Base-by-base conservation (phyloP, 2,113 vertebrate species). In the Hippocampus zosterae region DNA sequence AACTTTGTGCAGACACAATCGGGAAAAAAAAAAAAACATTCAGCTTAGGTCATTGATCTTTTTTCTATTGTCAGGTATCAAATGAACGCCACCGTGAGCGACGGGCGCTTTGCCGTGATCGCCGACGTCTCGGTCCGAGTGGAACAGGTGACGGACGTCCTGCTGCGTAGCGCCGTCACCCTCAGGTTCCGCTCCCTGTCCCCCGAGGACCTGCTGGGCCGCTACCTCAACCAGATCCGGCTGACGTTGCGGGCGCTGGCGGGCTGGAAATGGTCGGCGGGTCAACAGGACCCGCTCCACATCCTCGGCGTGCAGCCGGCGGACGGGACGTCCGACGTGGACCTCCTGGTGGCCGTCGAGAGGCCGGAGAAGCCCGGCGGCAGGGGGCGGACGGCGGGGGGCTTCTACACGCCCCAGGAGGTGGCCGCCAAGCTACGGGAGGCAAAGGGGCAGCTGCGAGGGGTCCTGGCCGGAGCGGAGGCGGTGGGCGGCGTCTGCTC, bases 61-160 rank as follows among this genome's bases (percentile, higher is more conserved):
- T n/a, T 65, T 56, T 10, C 7, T 55, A n/a, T 41, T 56, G 42
- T 15, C 77, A 96, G 97, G 67, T 99, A 99, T 11, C 75, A 93
- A 65, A 89, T 98, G 66, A 98, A 98, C 0, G 94, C 94, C 6
- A 96, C 96, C 0, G 97, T 99, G 77, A 99, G 95, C 1, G 97
- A 99, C 0, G 97, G 97, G 5, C 94, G 94, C 0, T 97, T 96
- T 67, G 94, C 95, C 41, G 94, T 96, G 33, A 93, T 94, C 44
- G 93, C 95, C 0, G 96, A 95, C 0, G 93, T 99, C 5, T 92
- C 92, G 0, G 93, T 99, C n/a, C 93, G 93, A 0, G 96, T 99
- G 0, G 94, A 98, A 65, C 95, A 96, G 77, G 88, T 96, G 80
- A 92, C 94, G 0, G 94, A 93, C 0, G 93, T 93, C 63, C 91